These are phyloP conservation scores for Tetramorium simillimum DNA, from an alignment of 1,140 invertebrate species.

Conservation along the genomic window DNA sequence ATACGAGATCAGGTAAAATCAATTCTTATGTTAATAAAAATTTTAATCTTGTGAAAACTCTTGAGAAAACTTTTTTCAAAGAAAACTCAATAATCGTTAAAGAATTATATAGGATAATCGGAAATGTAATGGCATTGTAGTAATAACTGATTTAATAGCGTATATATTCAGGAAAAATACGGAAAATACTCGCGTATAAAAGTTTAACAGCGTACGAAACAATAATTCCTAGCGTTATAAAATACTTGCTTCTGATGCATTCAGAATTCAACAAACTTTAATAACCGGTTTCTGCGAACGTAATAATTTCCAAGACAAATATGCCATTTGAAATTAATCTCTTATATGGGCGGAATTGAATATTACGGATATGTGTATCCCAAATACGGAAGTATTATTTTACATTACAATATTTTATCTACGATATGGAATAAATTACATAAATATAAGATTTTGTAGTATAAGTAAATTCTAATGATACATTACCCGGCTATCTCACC, in stretches of 20 bases:
- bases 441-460: neutral
- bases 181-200: neutral
- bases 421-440: neutral
- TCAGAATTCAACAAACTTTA: constrained; percentile 24
- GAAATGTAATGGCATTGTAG: neutral
- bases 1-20: neutral
- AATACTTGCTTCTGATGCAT: neutral
- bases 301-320: neutral
- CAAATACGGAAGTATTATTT: neutral
- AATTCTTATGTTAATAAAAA: constrained; percentile 12
- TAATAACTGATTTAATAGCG: neutral
- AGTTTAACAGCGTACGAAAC: neutral
- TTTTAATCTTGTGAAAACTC: neutral
- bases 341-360: neutral
- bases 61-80: neutral
- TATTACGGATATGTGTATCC: neutral
- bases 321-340: neutral
- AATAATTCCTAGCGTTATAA: neutral
- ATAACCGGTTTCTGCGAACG: neutral
- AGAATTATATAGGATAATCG: neutral
- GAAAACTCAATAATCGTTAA: neutral
- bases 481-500: neutral
- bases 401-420: neutral
- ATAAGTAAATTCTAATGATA: neutral
- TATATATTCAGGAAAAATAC: neutral